Conservation (phyloP, 2,113 vertebrate species). For the Pangasianodon hypophthalmus region DNA sequence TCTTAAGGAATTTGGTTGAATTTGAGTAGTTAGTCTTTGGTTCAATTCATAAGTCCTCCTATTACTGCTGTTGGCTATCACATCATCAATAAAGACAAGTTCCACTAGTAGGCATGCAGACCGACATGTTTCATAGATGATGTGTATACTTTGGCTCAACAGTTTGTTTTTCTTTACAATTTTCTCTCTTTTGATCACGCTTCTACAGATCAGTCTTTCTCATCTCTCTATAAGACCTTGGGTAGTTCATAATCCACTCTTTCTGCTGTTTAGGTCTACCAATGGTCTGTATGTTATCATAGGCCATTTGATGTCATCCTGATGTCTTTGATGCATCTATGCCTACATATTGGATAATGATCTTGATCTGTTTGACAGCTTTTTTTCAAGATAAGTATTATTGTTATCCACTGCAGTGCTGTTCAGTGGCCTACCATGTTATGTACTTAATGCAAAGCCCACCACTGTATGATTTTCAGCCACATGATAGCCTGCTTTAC, state of each 20-base stretch:
- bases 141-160: constrained; percentile 6
- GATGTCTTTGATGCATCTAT: background rate
- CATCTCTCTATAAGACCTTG: background rate
- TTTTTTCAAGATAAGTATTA: background rate
- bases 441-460: background rate
- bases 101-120: background rate
- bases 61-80: background rate
- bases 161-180: background rate
- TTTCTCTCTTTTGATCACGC: background rate
- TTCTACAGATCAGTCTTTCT: background rate
- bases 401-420: background rate
- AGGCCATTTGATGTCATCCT: background rate
- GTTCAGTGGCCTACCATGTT: background rate
- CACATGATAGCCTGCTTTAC: background rate
- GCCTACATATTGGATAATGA: background rate
- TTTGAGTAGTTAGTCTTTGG: background rate
- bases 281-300: background rate
- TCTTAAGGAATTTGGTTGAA: background rate
- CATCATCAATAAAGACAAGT: constrained; percentile 8
- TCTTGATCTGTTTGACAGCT: background rate
- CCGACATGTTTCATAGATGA: constrained; percentile 1
- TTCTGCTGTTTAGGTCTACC: background rate
- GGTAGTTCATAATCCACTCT: background rate
- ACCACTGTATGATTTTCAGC: background rate
- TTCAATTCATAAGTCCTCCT: background rate